Base-by-base conservation (phyloP, 2,797 vertebrate genomes). In the Danio tinwini region DNA sequence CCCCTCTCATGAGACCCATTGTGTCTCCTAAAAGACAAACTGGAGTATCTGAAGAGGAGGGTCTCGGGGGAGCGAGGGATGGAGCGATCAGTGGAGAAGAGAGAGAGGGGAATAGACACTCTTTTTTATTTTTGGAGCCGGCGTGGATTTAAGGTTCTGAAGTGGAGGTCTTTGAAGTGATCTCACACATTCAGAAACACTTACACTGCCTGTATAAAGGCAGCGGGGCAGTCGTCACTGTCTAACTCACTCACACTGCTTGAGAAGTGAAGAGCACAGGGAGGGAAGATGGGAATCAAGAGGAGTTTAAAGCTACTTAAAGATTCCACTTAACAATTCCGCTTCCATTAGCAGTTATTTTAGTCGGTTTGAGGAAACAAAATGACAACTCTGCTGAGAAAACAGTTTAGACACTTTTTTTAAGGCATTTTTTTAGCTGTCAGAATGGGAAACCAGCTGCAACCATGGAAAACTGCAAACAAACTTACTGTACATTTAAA, bases 21-120 rank as follows among this genome's bases (percentile, higher is more conserved):
- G 52, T 58, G 63, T 49, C 52, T 68, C 64, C 16, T 77, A 39
- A 78, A 78, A 69, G 45, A 61, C n/a, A 59, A 47, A 49, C 75
- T 12, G 29, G 8, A 40, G 44, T 78, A 49, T 70, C 56, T 69
- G 45, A 70, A 70, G 29, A 52, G 6, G n/a, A 19, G 50, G 8
- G 49, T 69, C 76, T 70, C 55, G 5, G 17, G 76, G 37, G 53
- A 68, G 6, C 68, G 63, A 69, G 44, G 64, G 64, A 70, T 52
- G 53, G 75, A 69, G 12, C 17, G 39, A 55, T 55, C 50, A 53
- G 39, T 12, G 9, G 40, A 56, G 52, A 67, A 67, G 13, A 67
- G 19, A 65, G 42, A 42, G 7, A 29, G 29, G 37, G 19, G 40
- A n/a, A 16, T 61, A 44, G 9, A 65, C 50, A 37, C 61, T 76